These are phyloP conservation scores for Ericerus pela DNA, from an alignment of 1,140 invertebrate species.

Conservation along the genomic window DNA sequence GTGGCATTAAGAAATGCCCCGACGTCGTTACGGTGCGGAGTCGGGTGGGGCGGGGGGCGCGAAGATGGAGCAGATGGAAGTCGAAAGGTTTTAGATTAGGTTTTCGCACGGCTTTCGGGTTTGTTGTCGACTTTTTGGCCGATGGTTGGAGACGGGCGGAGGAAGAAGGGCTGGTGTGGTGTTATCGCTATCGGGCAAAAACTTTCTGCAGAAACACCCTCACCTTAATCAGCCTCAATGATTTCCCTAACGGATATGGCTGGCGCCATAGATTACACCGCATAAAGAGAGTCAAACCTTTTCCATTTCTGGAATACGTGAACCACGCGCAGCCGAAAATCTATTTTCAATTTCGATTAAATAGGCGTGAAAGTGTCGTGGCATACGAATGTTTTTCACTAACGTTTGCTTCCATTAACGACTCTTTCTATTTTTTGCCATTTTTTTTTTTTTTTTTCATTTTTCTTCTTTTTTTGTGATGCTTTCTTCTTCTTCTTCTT, in stretches of 20 bases:
- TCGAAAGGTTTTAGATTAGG: slow-evolving; percentile 2
- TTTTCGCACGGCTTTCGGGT: background rate
- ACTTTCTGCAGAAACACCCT: slow-evolving; percentile 8
- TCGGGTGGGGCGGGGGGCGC: too few species aligned
- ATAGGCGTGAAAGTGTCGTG: background rate
- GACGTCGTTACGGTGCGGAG: background rate
- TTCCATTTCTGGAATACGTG: background rate
- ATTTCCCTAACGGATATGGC: slow-evolving; percentile 8
- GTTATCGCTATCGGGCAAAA: slow-evolving; percentile 7
- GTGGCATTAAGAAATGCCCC: slow-evolving; percentile 1
- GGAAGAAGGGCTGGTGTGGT: too few species aligned
- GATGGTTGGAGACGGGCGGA: too few species aligned
- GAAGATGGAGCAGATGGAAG: background rate
- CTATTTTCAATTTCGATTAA: slow-evolving; percentile 1
- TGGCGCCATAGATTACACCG: background rate
- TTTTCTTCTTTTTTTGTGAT: too few species aligned
- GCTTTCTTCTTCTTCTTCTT: too few species aligned
- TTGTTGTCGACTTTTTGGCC: too few species aligned
- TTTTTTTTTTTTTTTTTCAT: too few species aligned
- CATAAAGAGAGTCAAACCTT: background rate
- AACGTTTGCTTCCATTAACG: too few species aligned
- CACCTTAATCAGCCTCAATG: slow-evolving; percentile 7
- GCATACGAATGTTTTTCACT: too few species aligned
- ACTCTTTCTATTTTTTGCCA: too few species aligned
- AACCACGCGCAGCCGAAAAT: background rate